phyloP scores from a whole-genome alignment of 2,888 invertebrate species.

The Bursaphelenchus okinawaensis region DNA sequence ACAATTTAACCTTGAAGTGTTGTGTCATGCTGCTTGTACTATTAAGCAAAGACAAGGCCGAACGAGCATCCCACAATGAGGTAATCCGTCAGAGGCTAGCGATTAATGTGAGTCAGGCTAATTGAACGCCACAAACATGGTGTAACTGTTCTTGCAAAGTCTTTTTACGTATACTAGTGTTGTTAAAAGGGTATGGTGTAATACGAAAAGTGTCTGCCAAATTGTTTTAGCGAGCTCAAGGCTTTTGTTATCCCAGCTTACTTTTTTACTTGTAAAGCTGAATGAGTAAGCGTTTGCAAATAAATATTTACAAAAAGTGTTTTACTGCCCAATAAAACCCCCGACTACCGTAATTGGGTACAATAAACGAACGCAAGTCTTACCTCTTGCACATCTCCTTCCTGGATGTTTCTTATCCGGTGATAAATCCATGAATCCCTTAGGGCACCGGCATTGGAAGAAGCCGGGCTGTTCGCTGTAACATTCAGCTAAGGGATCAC shows the following conservation, averaged over 20 bases:
- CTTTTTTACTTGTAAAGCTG: too few relatives aligned
- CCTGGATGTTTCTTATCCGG: slow-evolving; percentile 49
- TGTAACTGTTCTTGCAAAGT: too few relatives aligned
- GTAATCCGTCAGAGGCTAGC: background rate
- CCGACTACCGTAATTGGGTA: background rate
- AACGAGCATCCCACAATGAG: background rate
- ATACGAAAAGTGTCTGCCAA: too few relatives aligned
- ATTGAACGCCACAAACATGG: too few relatives aligned
- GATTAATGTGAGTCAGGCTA: too few relatives aligned
- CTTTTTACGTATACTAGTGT: too few relatives aligned
- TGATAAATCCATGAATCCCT: slow-evolving; percentile 50
- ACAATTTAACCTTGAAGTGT: background rate
- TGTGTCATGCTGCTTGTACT: background rate
- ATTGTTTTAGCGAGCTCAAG: too few relatives aligned
- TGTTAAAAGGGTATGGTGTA: too few relatives aligned
- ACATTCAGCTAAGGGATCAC: slow-evolving; percentile 55
- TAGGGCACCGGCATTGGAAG: slow-evolving; percentile 54
- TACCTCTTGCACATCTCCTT: slow-evolving; percentile 53
- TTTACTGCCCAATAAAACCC: background rate
- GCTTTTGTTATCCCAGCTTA: too few relatives aligned
- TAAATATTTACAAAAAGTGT: too few relatives aligned
- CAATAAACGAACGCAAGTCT: slow-evolving; percentile 17
- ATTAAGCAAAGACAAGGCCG: background rate
- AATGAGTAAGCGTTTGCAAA: too few relatives aligned
- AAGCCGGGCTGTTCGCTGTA: slow-evolving; percentile 53